A percentile compares a stretch with the other conserved stretches of the same genome.
phyloP scores from a whole-genome alignment of 2,113 vertebrate genomes.

The Calypte anna region DNA sequence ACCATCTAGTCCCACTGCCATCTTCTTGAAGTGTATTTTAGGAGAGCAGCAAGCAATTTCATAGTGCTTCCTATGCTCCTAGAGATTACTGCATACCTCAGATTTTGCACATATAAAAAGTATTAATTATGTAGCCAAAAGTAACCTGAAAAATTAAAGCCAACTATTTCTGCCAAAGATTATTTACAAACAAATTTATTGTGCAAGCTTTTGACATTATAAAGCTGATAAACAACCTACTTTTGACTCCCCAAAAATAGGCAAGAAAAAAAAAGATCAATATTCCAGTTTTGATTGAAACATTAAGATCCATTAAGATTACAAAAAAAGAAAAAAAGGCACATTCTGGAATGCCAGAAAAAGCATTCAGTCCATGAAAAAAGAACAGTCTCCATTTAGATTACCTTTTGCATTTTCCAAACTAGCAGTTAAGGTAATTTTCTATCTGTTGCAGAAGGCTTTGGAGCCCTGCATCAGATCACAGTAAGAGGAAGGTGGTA shows the following conservation, averaged over 20 bases:
- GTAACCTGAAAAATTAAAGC: not conserved
- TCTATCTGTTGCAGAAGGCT: not conserved
- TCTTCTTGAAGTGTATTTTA: not conserved
- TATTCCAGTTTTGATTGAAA: not conserved
- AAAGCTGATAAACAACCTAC: not conserved
- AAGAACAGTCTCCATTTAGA: not conserved
- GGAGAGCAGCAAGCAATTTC: not conserved
- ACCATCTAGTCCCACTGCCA: not conserved
- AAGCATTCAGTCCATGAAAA: not conserved
- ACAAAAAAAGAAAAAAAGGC: not conserved
- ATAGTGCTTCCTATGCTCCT: not conserved
- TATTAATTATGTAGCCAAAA: not conserved
- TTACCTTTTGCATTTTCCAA: not conserved
- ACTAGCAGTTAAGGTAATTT: not conserved
- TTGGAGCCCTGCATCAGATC: not conserved
- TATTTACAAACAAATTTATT: not conserved
- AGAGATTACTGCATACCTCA: not conserved
- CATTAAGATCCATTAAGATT: not conserved
- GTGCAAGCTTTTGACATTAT: not conserved
- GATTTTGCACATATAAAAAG: not conserved
- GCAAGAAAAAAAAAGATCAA: not conserved
- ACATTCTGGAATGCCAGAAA: not conserved
- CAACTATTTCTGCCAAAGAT: not conserved
- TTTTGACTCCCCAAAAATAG: not conserved
- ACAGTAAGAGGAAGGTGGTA: not conserved